A percentile compares a stretch with the other conserved stretches of the same genome.
Evolutionary conservation across 2,888 invertebrate species (phyloP).

Genomic region (Hetaerina titia): DNA sequence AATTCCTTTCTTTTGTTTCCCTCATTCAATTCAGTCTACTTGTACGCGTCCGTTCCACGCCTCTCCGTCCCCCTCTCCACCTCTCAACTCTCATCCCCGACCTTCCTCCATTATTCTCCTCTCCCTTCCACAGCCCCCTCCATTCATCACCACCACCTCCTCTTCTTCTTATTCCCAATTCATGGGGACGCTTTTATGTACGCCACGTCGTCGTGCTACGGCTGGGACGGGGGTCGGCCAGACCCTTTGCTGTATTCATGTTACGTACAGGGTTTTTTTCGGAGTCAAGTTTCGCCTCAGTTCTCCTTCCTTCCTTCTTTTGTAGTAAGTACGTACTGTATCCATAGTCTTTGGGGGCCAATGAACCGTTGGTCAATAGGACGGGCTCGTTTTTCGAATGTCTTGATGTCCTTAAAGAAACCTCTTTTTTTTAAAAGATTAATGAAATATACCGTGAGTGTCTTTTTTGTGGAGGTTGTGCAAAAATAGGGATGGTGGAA

Average conservation of each 20-base stretch:
- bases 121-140: background rate
- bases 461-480: too few relatives aligned
- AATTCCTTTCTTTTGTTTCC: background rate
- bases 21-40: background rate
- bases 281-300: too few relatives aligned
- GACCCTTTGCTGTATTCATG: background rate
- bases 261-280: background rate
- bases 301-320: too few relatives aligned
- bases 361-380: too few relatives aligned
- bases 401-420: too few relatives aligned
- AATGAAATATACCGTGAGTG: too few relatives aligned
- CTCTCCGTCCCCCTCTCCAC: background rate
- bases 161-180: background rate
- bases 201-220: background rate
- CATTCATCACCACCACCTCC: background rate
- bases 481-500: too few relatives aligned
- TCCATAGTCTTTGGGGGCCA: too few relatives aligned
- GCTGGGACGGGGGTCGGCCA: background rate
- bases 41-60: slow-evolving; percentile 19
- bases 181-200: background rate
- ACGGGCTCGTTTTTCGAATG: too few relatives aligned
- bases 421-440: too few relatives aligned
- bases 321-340: too few relatives aligned
- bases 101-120: background rate
- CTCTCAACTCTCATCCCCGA: background rate